phyloP scores from a whole-genome alignment of 1,140 invertebrate genomes.

The Brachionus angularis region DNA sequence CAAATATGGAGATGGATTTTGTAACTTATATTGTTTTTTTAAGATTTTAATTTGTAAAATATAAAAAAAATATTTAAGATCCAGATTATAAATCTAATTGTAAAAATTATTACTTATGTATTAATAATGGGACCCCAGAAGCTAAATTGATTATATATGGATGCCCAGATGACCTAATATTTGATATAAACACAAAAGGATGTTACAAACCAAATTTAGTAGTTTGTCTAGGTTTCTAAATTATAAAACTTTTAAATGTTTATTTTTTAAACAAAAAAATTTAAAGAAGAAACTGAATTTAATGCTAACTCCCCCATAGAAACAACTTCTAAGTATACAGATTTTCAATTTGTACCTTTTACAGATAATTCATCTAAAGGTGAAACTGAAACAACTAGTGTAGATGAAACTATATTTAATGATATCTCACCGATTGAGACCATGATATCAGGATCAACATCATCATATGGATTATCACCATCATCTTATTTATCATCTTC shows the following conservation, averaged over 20 bases:
- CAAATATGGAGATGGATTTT: conserved; percentile 6
- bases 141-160: not conserved
- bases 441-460: no score
- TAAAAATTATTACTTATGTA: not conserved
- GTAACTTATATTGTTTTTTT: not conserved
- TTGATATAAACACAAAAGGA: not conserved
- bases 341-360: no score
- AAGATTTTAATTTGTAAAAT: not conserved
- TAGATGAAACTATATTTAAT: no score
- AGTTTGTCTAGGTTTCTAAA: not conserved
- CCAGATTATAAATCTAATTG: not conserved
- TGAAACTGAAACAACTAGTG: no score
- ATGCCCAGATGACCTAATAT: not conserved
- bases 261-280: not conserved
- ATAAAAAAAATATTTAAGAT: not conserved
- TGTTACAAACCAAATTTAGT: not conserved
- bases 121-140: conserved; percentile 6
- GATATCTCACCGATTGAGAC: no score
- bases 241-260: not conserved
- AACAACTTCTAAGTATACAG: no score
- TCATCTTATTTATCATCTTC: no score
- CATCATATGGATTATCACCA: no score
- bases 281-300: not conserved
- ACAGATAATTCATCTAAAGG: no score
- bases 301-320: no score